These are phyloP conservation scores for Falco columbarius DNA, from an alignment of 2,797 vertebrate genomes.

Conservation along the genomic window DNA sequence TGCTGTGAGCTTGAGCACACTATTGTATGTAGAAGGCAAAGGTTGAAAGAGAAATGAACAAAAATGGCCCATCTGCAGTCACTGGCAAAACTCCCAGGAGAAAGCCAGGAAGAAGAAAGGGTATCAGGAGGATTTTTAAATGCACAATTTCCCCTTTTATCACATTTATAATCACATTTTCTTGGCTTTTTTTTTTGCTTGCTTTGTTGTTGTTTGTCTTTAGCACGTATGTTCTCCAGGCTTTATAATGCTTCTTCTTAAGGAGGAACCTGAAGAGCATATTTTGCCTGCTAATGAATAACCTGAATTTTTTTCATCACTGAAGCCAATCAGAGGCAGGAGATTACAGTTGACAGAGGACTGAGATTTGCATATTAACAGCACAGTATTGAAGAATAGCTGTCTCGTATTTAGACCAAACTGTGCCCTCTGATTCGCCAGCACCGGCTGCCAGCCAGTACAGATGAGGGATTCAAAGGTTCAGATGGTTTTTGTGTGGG, in stretches of 20 bases:
- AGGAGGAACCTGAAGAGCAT: background rate
- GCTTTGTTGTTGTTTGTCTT: background rate
- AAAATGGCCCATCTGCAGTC: conserved; percentile 5
- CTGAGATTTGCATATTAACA: conserved; percentile 66
- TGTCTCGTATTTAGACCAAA: background rate
- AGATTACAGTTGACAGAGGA: background rate
- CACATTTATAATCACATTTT: conserved; percentile 26
- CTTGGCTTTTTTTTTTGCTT: conserved; percentile 6
- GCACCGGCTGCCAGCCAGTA: background rate
- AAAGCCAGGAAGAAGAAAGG: conserved; percentile 9
- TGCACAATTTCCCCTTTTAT: background rate
- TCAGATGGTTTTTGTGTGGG: background rate
- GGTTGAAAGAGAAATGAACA: background rate
- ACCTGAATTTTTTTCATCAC: conserved; percentile 22
- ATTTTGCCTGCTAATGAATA: conserved; percentile 29
- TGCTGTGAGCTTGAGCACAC: background rate
- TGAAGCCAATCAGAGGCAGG: background rate
- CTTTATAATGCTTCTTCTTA: background rate
- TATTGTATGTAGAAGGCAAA: background rate
- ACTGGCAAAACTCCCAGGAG: background rate
- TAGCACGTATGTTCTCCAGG: background rate
- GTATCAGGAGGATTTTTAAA: background rate
- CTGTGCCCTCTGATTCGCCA: background rate
- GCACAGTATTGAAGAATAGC: background rate
- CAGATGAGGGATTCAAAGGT: conserved; percentile 13